Conservation (phyloP, 2,888 invertebrate species). For the Branchellion lobata region DNA sequence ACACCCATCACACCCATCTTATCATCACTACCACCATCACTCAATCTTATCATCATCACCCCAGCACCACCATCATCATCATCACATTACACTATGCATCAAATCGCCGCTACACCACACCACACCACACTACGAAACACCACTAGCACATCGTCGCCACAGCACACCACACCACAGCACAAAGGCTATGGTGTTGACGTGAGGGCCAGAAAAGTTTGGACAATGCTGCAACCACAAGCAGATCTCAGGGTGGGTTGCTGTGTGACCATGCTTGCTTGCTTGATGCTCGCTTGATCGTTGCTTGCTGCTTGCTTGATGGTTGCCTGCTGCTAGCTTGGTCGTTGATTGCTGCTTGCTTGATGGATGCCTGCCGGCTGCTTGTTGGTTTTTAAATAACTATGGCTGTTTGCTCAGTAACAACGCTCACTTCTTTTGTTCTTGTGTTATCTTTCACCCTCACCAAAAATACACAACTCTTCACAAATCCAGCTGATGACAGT, state of each 20-base stretch:
- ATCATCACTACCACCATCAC: too few species aligned
- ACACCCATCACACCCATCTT: too few species aligned
- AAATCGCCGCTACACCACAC: too few species aligned
- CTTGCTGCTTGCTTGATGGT: neutral
- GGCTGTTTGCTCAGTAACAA: neutral
- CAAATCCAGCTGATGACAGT: neutral
- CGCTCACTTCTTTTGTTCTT: neutral
- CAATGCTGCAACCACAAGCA: slow-evolving; percentile 61
- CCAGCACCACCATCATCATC: too few species aligned
- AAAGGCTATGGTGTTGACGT: slow-evolving; percentile 65
- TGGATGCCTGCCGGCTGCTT: neutral
- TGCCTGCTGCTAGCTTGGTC: neutral
- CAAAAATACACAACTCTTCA: too few species aligned
- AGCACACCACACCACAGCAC: slow-evolving; percentile 55
- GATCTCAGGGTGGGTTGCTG: slow-evolving; percentile 39
- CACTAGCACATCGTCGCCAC: too few species aligned
- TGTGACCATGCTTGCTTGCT: neutral
- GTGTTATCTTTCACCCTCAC: neutral
- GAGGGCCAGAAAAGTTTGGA: slow-evolving; percentile 79
- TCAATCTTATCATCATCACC: too few species aligned
- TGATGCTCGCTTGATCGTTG: neutral
- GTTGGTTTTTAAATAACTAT: neutral
- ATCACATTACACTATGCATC: too few species aligned
- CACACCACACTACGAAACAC: too few species aligned
- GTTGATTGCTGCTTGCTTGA: neutral